Base-by-base conservation (phyloP, 2,113 vertebrate species). In the Tiliqua scincoides region DNA sequence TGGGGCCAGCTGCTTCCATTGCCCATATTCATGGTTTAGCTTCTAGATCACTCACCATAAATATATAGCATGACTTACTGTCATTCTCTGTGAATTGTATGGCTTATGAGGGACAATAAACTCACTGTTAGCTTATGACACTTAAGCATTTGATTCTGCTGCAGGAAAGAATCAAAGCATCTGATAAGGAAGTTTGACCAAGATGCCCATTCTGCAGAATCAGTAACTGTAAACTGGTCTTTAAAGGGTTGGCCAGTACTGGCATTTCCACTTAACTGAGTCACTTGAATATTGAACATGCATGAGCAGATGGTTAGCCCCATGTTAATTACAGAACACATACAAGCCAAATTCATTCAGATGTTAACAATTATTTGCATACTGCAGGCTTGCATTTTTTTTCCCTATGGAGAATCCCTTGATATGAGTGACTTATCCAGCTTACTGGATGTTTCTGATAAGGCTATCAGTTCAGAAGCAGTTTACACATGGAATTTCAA, bases 1-100 rank as follows among this genome's bases (percentile, higher is more conserved):
- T 73, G 9, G 61, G 85, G 87, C 92, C 81, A 62, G 76, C 83
- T 93, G 83, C 85, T 82, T 82, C 74, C 0, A 0, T 79, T 83
- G 27, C 18, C 63, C 72, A 75, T 63, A 1, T 80, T 87, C 76
- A 81, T 59, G 85, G 54, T 43, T 0, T 84, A 82, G 32, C 67
- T 74, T 74, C 35, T 84, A 89, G 83, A 78, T 91, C 80, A 52
- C 0, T 1, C 15, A 57, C 30, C 62, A 78, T 68, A 21, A 37
- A 30, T 23, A 18, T 70, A 10, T 30, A 77, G 32, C 71, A 57
- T 25, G 37, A 14, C 23, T 63, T 72, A 80, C 73, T 74, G 37
- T 40, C 73, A 37, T 48, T 59, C 15, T 5, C 17, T 1, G 23
- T 73, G 82, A 74, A 78, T 6, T 3, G 62, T 2, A n/a, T 81